Conservation (phyloP, 2,888 invertebrate species). For the Ariolimax columbianus region DNA sequence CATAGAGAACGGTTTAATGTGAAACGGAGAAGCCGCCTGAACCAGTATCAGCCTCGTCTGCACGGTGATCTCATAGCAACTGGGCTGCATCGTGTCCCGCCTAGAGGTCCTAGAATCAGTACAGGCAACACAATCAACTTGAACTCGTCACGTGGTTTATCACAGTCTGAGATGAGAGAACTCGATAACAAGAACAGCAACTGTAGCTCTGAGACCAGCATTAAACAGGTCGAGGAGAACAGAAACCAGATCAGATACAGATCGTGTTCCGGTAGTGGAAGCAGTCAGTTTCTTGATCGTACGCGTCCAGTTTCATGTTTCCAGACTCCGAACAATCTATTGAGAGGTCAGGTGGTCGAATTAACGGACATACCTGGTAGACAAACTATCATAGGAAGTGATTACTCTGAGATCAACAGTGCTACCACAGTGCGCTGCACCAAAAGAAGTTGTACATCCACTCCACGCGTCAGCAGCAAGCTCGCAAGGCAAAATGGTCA, state of each 20-base stretch:
- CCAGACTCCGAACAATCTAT: no score
- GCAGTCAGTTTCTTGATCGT: no score
- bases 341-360: no score
- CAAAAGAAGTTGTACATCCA: no score
- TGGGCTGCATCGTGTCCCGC: not conserved
- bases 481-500: no score
- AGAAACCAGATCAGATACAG: not conserved
- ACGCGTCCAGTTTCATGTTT: no score
- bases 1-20: conserved; percentile 23
- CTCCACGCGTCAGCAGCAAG: no score
- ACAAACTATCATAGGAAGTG: no score
- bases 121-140: not conserved
- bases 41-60: not conserved
- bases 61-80: not conserved
- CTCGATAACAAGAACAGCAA: not conserved
- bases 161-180: not conserved
- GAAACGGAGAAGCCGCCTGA: not conserved
- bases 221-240: not conserved
- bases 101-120: not conserved
- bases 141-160: not conserved
- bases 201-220: not conserved
- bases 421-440: not conserved
- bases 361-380: no score
- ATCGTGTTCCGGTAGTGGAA: not conserved
- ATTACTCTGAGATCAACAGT: no score